phyloP scores from a whole-genome alignment of 35 echinoderm and acorn worm species.

The Nesometra sesokonis region DNA sequence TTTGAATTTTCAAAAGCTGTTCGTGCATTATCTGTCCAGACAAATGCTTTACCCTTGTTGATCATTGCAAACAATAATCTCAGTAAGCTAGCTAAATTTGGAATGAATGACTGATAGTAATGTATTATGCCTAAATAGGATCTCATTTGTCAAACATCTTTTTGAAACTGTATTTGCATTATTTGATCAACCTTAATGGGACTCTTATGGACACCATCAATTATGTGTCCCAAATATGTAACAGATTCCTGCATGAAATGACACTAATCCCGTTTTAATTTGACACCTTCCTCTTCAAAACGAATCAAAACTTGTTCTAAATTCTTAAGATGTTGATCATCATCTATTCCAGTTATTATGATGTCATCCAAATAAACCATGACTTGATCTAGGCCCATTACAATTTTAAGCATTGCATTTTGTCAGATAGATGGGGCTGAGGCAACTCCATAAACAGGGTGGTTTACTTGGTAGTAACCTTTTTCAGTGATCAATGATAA shows the following conservation, averaged over 20 bases:
- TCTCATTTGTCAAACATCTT: slow-evolving; percentile 15
- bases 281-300: not conserved
- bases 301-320: not conserved
- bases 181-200: slow-evolving; percentile 7
- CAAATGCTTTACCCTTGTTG: not conserved
- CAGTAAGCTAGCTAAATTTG: slow-evolving; percentile 6
- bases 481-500: slow-evolving; percentile 36
- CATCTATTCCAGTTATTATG: slow-evolving; percentile 27
- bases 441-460: slow-evolving; percentile 13
- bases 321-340: not conserved
- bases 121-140: slow-evolving; percentile 10
- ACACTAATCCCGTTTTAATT: slow-evolving; percentile 17
- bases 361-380: slow-evolving; percentile 41
- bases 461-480: slow-evolving; percentile 19
- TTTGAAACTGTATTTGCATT: not conserved
- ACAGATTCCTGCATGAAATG: slow-evolving; percentile 21
- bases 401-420: slow-evolving; percentile 18
- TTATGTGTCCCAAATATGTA: slow-evolving; percentile 19
- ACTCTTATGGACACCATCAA: slow-evolving; percentile 20
- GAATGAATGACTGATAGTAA: slow-evolving; percentile 3
- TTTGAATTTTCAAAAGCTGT: slow-evolving; percentile 4
- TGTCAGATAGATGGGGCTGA: slow-evolving; percentile 24
- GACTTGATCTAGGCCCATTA: not conserved
- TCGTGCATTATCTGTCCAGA: not conserved
- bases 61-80: not conserved